These are phyloP conservation scores for Epirrhoe alternata DNA, from an alignment of 2,888 invertebrate species.

Conservation along the genomic window DNA sequence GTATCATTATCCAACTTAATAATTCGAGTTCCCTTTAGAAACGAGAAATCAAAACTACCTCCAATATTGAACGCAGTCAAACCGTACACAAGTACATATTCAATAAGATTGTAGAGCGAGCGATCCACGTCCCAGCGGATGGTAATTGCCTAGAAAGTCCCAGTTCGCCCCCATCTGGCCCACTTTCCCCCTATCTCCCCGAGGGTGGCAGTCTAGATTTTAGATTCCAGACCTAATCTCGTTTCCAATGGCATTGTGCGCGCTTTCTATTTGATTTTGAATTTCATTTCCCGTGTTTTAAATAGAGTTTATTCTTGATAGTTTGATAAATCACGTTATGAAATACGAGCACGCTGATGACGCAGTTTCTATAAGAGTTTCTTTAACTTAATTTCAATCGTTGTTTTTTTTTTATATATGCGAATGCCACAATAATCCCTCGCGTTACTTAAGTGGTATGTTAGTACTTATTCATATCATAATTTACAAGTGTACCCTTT, in stretches of 20 bases:
- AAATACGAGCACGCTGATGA: neutral
- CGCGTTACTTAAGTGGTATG: slow-evolving; percentile 8
- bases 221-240: slow-evolving; percentile 67
- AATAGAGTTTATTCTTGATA: slow-evolving; percentile 9
- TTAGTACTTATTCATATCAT: slow-evolving; percentile 33
- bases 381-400: neutral
- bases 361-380: slow-evolving; percentile 3
- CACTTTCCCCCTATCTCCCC: slow-evolving; percentile 43
- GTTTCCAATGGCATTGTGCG: slow-evolving; percentile 55
- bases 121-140: slow-evolving; percentile 58
- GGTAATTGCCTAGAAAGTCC: slow-evolving; percentile 80
- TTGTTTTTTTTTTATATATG: no score
- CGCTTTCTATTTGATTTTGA: slow-evolving; percentile 37
- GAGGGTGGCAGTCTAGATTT: slow-evolving; percentile 58
- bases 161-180: slow-evolving; percentile 53
- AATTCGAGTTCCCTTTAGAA: slow-evolving; percentile 12
- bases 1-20: neutral
- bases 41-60: slow-evolving; percentile 28
- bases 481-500: slow-evolving; percentile 50
- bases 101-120: slow-evolving; percentile 54
- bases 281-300: slow-evolving; percentile 31
- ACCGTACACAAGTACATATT: slow-evolving; percentile 48
- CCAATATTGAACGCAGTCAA: slow-evolving; percentile 30
- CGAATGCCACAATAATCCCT: slow-evolving; percentile 1
- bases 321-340: slow-evolving; percentile 13